Evolutionary conservation across 2,113 vertebrate genomes (phyloP).

Genomic region (Siphamia tubifer): DNA sequence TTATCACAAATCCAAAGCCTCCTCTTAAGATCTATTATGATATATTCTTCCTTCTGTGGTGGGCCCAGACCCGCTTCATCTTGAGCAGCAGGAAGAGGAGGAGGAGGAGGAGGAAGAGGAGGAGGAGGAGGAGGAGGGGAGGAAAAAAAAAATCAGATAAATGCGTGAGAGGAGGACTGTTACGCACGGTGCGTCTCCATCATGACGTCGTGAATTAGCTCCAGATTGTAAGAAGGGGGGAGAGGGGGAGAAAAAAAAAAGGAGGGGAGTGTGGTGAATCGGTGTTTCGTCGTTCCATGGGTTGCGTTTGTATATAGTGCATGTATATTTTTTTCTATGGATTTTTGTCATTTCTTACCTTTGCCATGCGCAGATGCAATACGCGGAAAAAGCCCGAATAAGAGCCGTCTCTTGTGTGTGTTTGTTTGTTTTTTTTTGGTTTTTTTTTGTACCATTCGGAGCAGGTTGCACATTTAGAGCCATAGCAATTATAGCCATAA

Average conservation of each 20-base stretch:
- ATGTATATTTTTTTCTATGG: slow-evolving; percentile 43
- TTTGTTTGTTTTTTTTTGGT: too few relatives aligned
- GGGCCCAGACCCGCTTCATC: slow-evolving; percentile 15
- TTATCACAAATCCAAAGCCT: slow-evolving; percentile 18
- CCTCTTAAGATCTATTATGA: slow-evolving; percentile 13
- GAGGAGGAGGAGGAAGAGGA: too few relatives aligned
- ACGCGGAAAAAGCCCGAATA: slow-evolving; percentile 7
- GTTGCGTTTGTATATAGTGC: slow-evolving; percentile 66
- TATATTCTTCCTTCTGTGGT: slow-evolving; percentile 1
- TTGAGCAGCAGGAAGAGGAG: too few relatives aligned
- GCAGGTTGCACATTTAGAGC: slow-evolving; percentile 50
- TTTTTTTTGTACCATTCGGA: slow-evolving; percentile 25
- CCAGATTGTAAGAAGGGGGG: slow-evolving; percentile 55
- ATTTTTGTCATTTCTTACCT: slow-evolving; percentile 42
- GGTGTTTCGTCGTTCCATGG: slow-evolving; percentile 55
- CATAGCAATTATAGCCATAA: slow-evolving; percentile 56
- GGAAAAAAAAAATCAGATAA: neutral
- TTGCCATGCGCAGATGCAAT: slow-evolving; percentile 45
- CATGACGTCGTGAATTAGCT: slow-evolving; percentile 76
- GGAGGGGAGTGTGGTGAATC: slow-evolving; percentile 68
- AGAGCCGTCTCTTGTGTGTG: too few relatives aligned
- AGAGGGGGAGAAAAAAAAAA: slow-evolving; percentile 20
- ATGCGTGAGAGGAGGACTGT: slow-evolving; percentile 47
- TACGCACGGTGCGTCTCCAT: slow-evolving; percentile 71
- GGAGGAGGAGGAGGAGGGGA: too few relatives aligned